Evolutionary conservation across 2,888 invertebrate genomes (phyloP), one percentile per base, ranked within the genome.

Genomic region (Napeogenes sylphis): DNA sequence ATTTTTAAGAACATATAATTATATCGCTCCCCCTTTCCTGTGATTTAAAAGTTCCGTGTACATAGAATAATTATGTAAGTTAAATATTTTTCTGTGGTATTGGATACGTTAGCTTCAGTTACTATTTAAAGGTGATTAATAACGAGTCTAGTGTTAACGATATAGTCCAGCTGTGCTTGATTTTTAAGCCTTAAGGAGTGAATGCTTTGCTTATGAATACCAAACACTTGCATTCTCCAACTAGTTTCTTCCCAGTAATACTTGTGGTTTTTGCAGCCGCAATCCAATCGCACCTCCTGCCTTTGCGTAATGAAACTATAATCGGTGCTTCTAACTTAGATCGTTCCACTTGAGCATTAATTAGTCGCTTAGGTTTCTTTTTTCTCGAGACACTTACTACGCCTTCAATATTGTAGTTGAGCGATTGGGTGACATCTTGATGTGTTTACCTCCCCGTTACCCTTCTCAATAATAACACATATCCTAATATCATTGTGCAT

Each of bases 101-200:
- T 61, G 53, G 55, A 45, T 55, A 68, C 59, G 35, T 69, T 69
- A 6, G 56, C 69, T 56, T 69, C 67, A 0, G 65, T 67, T 32
- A 69, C 32, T 12, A 62, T 56, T 8, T 67, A 59, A 13, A 59
- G n/a, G n/a, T 67, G 65, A 42, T 67, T 57, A 42, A 35, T 55
- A 4, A 47, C 35, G 30, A 13, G 6, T 32, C 61, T 61, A 30
- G 21, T 57, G 12, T 30, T 4, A 30, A 66, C 30, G 42, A 66
- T 68, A 12, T 61, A 64, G 63, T 70, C 68, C n/a, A 70, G 56
- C 5, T 68, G 64, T 6, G 35, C 38, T 55, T 68, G 65, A 35
- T 70, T 68, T 59, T 63, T 59, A 21, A n/a, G n/a, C n/a, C n/a
- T n/a, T n/a, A n/a, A 14, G 62, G 55, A 30, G 65, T 62, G 2